Evolutionary conservation across 2,888 invertebrate species (phyloP).

Genomic region (Diloba caeruleocephala): DNA sequence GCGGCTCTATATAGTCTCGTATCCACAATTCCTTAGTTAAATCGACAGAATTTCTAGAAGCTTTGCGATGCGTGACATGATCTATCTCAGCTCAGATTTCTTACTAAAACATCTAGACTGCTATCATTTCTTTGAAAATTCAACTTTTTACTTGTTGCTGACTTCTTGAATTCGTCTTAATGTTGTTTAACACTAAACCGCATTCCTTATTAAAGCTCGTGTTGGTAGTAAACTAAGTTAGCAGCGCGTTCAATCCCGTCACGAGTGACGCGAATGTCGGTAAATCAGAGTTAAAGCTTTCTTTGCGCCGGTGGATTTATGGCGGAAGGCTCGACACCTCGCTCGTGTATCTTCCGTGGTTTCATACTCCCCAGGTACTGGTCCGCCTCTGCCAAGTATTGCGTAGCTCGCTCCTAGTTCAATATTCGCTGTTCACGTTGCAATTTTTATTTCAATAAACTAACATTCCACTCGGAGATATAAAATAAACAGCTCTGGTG

Average conservation of each 20-base stretch:
- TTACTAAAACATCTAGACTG: conserved; percentile 64
- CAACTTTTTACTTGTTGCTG: conserved; percentile 34
- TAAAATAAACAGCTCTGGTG: conserved; percentile 61
- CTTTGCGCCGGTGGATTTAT: conserved; percentile 78
- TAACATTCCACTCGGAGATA: conserved; percentile 51
- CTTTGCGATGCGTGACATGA: conserved; percentile 68
- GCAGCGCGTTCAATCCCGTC: conserved; percentile 59
- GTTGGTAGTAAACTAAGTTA: conserved; percentile 49
- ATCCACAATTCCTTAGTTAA: conserved; percentile 67
- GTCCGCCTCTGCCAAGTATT: conserved; percentile 53
- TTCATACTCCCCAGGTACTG: conserved; percentile 69
- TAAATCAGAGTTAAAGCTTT: conserved; percentile 85
- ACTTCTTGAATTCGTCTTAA: conserved; percentile 26
- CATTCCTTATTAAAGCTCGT: conserved; percentile 43
- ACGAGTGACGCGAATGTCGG: conserved; percentile 70
- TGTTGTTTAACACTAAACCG: conserved; percentile 23
- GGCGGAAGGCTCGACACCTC: conserved; percentile 68
- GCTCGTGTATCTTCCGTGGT: conserved; percentile 68
- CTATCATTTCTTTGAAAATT: conserved; percentile 57
- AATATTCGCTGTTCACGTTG: conserved; percentile 51
- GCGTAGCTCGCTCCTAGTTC: conserved; percentile 34
- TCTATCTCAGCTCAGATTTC: conserved; percentile 67
- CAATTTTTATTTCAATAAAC: conserved; percentile 62
- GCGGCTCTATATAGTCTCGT: conserved; percentile 57
- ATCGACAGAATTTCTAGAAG: conserved; percentile 64